Evolutionary conservation across 2,113 vertebrate species (phyloP), one percentile per base, ranked within the genome.

Genomic region (Rhea pennata): DNA sequence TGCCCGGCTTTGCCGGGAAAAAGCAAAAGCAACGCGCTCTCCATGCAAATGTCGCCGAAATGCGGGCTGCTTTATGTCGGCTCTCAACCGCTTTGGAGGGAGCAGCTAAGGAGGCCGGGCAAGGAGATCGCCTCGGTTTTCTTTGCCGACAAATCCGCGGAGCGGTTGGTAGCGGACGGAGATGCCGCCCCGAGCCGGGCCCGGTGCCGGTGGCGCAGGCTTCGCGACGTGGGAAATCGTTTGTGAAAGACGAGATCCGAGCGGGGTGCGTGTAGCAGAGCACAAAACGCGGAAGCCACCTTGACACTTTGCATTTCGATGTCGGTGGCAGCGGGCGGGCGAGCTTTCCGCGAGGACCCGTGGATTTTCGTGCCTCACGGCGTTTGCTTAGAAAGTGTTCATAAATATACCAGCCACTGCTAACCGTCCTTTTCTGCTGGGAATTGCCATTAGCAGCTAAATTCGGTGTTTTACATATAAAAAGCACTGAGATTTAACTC

Each of bases 401-500:
- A 83, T 91, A 96, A 89, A 87, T 90, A 93, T 31, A 58, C 87
- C 91, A 33, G 1, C 78, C 87, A 74, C 91, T 77, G 21, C 82
- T 88, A 89, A 64, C 91, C 69, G 9, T 88, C 82, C 27, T 92
- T 39, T 90, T 91, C 94, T 95, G 78, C 82, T 91, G 95, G 95
- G 95, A 93, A 84, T 95, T 96, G 92, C 91, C 81, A 93, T 95
- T 93, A 96, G 94, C 84, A 65, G 96, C 84, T 95, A 91, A 91
- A 95, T 75, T 95, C 82, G 16, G 84, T 14, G 10, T 44, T 94
- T 88, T 92, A 64, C 89, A 88, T 94, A 77, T 91, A 92, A 95
- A 94, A 92, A 95, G 92, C 91, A 24, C 64, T 0, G 10, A 91
- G 78, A 56, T 40, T 91, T 80, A 65, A 83, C 84, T 88, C 81